Conservation (phyloP, 2,113 vertebrate species). For the Pituophis catenifer region DNA sequence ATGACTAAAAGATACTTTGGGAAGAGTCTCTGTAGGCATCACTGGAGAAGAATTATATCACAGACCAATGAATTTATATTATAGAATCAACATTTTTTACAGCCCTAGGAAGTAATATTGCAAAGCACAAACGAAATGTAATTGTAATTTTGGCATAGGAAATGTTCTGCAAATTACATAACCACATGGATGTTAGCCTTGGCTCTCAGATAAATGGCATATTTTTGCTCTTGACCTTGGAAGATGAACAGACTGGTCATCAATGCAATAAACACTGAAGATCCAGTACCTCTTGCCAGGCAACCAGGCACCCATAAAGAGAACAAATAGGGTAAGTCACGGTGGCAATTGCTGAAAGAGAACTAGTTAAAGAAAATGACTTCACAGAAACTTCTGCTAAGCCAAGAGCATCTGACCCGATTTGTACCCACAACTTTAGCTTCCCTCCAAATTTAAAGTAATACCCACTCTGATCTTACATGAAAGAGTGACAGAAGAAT, state of each 20-base stretch:
- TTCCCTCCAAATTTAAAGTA: not conserved
- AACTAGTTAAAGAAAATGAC: not conserved
- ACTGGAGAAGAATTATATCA: not conserved
- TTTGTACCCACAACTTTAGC: not conserved
- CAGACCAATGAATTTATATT: not conserved
- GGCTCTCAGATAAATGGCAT: not conserved
- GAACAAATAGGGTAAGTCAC: not conserved
- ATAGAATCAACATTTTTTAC: not conserved
- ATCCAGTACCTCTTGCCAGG: not conserved
- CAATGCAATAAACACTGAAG: not conserved
- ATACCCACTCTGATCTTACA: not conserved
- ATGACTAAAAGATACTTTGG: not conserved
- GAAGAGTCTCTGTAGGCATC: not conserved
- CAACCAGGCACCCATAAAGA: not conserved
- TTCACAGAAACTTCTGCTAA: not conserved
- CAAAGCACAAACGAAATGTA: not conserved
- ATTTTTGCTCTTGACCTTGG: not conserved
- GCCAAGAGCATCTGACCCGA: not conserved
- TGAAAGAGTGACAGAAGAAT: not conserved
- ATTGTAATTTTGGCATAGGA: not conserved
- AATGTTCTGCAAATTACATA: not conserved
- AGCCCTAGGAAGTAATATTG: not conserved
- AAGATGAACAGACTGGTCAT: not conserved
- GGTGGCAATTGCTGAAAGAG: not conserved
- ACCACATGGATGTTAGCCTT: not conserved